Evolutionary conservation across 2,888 invertebrate species (phyloP), one percentile per base, ranked within the genome.

Genomic region (Invenusta paracnida): DNA sequence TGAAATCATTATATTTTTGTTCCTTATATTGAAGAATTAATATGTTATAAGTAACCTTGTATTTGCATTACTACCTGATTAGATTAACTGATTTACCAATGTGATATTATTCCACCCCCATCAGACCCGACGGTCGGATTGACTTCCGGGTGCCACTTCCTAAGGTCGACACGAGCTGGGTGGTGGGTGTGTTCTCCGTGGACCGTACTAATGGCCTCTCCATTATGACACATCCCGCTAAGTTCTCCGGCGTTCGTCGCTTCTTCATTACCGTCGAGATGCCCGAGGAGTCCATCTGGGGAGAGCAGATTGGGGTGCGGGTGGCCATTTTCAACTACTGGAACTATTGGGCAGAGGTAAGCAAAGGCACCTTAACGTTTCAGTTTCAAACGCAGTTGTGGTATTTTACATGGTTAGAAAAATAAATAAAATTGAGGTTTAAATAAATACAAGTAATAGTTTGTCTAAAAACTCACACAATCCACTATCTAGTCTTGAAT

Each of bases 181-280:
- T 96, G 93, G 94, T 98, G 0, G 95, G 96, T 13, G 96, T 95
- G 0, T 95, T 97, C 90, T 95, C 96, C 88, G 95, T 98, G 92
- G 96, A 96, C 89, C 94, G 95, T 0, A 93, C 94, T 0, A 93
- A 93, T 84, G 97, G 97, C 0, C 94, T 97, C 88, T 97, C 97
- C 82, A 95, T 98, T 94, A 91, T 96, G 79, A 93, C 93, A 13
- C 93, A 93, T 87, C 95, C 96, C 0, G 93, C 96, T 67, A 94
- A 94, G 89, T 94, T 95, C 29, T 84, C 82, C 25, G 85, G 87
- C 28, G 83, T 85, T 25, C 93, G 96, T 67, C 96, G 97, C 23
- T 96, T 98, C 93, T 97, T 95, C 92, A 96, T 97, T 89, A 95
- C 96, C 89, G 95, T 97, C 83, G 97, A 98, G 91, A 96, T 96